These are phyloP conservation scores for Callipepla californica DNA, from an alignment of 2,113 vertebrate genomes.

Conservation along the genomic window DNA sequence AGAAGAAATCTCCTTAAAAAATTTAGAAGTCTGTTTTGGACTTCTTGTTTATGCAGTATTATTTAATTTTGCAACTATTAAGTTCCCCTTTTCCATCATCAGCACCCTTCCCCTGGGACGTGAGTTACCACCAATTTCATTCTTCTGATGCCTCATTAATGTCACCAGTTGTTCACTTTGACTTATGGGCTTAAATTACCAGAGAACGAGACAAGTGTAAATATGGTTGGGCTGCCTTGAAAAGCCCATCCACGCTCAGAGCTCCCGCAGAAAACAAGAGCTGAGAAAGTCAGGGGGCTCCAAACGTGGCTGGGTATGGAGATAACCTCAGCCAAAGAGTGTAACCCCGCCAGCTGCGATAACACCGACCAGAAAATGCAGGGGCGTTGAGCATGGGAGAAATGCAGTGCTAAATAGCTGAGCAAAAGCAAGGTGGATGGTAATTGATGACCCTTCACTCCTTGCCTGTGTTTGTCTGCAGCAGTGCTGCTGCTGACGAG, in stretches of 20 bases:
- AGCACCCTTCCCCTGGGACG: background rate
- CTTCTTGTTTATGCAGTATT: conserved; percentile 33
- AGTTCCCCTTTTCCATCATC: conserved; percentile 52
- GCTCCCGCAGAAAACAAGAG: background rate
- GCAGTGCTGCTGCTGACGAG: background rate
- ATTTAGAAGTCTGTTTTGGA: conserved; percentile 38
- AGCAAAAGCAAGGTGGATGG: background rate
- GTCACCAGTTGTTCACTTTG: conserved; percentile 44
- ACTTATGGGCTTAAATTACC: conserved; percentile 42
- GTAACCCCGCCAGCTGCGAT: rapidly evolving
- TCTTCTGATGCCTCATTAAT: conserved; percentile 42
- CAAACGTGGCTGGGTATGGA: background rate
- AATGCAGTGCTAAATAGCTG: rapidly evolving
- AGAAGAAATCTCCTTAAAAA: conserved; percentile 15
- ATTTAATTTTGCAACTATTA: conserved; percentile 59
- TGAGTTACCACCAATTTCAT: conserved; percentile 18
- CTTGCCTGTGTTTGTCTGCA: background rate
- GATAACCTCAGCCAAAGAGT: rapidly evolving
- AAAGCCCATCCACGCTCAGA: background rate
- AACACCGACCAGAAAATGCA: background rate
- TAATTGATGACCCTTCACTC: background rate
- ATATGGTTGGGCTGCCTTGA: background rate
- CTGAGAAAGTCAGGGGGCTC: background rate
- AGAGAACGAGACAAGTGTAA: conserved; percentile 18
- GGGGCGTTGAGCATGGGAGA: rapidly evolving